These are phyloP conservation scores for Syngnathus rostellatus DNA, from an alignment of 2,797 vertebrate species.

Conservation along the genomic window DNA sequence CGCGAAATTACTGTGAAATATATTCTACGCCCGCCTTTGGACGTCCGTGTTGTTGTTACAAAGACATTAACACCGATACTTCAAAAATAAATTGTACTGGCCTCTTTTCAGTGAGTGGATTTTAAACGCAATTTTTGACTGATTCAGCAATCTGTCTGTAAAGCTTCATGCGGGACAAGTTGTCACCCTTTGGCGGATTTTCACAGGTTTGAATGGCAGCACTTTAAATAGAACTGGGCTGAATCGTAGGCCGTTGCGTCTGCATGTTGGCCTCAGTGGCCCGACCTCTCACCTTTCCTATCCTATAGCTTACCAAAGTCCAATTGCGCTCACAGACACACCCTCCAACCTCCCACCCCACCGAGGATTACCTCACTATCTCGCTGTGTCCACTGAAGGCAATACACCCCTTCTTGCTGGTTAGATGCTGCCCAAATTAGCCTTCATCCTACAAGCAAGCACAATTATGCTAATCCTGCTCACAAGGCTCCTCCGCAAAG, in stretches of 20 bases:
- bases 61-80: conserved; percentile 21
- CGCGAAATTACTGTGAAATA: conserved; percentile 71
- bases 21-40: conserved; percentile 40
- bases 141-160: conserved; percentile 31
- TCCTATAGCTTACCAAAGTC: conserved; percentile 68
- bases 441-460: conserved; percentile 17
- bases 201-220: conserved; percentile 7
- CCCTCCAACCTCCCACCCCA: conserved; percentile 8
- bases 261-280: conserved; percentile 54
- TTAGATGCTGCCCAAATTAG: conserved; percentile 56
- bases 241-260: conserved; percentile 22
- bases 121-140: neutral
- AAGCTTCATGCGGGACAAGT: conserved; percentile 35
- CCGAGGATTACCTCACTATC: conserved; percentile 47
- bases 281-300: conserved; percentile 78
- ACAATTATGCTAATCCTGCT: conserved; percentile 19
- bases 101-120: conserved; percentile 12
- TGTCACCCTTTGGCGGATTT: conserved; percentile 19
- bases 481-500: conserved; percentile 15
- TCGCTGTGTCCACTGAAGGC: conserved; percentile 50
- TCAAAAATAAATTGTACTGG: conserved; percentile 1
- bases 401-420: conserved; percentile 31
- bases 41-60: conserved; percentile 40
- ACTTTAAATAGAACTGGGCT: conserved; percentile 12
- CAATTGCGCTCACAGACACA: conserved; percentile 13